Evolutionary conservation across 2,113 vertebrate species (phyloP), one percentile per base, ranked within the genome.

Genomic region (Excalfactoria chinensis): DNA sequence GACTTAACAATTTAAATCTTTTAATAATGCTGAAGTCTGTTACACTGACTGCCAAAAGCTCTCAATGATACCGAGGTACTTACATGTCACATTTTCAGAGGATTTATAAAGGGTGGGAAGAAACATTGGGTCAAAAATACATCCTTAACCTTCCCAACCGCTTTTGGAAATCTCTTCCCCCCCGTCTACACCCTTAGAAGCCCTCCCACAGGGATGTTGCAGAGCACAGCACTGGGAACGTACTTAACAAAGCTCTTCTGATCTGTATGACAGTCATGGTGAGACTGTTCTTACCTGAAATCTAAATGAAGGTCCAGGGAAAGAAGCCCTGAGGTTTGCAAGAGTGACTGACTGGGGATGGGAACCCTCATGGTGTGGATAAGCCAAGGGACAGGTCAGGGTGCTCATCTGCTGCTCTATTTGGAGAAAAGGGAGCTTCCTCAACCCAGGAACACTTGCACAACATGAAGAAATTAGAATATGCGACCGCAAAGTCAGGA

Each of bases 1-100:
- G 92, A 90, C 90, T 90, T 90, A 93, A 94, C 88, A 89, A 93
- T 91, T 90, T 94, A 81, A 81, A 91, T 94, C 79, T 91, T 82
- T 63, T 86, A 86, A 93, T 86, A 74, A 43, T 13, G 35, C 76
- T 81, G 79, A 93, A 53, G 79, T 90, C 60, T 94, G 90, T 60
- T 56, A 93, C 74, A 73, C 93, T 84, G 86, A 73, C 88, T 84
- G 76, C 62, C 0, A 1, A 92, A 88, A 86, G 76, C 83, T 91
- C 86, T 86, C 0, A 1, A 69, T 60, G 86, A 68, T 94, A 91
- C 15, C 88, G 85, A 95, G 62, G 79, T 32, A 83, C 32, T 46
- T 48, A 84, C 25, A 68, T 26, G 86, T 71, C 56, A 56, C n/a
- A 56, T 88, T 90, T 71, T 44, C 83, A 48, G 86, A 81, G 69